Evolutionary conservation across 2,888 invertebrate species (phyloP), one percentile per base, ranked within the genome.

Genomic region (Odiellus spinosus): DNA sequence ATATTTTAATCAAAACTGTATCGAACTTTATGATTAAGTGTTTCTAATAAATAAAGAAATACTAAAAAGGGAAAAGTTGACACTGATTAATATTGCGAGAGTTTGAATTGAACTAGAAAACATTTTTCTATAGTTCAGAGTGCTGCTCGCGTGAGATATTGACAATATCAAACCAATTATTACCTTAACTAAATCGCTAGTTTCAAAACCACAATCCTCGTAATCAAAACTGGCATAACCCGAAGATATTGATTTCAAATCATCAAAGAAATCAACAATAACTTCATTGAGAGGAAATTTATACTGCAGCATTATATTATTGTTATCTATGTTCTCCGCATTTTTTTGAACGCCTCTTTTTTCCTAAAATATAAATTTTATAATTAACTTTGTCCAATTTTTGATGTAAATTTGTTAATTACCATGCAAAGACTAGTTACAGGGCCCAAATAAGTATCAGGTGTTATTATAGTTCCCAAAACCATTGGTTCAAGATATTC

Each of bases 191-290:
- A 96, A 70, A 49, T 78, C 70, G 51, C 90, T 52, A 64, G 62
- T 61, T 54, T 82, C 76, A 65, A 82, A 96, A 2, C 86, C 93
- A 59, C 76, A 67, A 62, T 87, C 82, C 65, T 90, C 87, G 61
- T 91, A 91, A 66, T 88, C 88, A 63, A 91, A 91, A 63, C 86
- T 86, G 1, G 91, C 96, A 69, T 88, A 96, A 26, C 96, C 96
- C 0, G 91, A 91, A 3, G 85, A 82, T 15, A 86, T 59, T 12
- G 83, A 80, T 67, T 96, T 96, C 2, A 95, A 69, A 3, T 75
- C 73, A 63, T 96, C 95, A 62, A 91, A 91, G 65, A 98, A 96
- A 66, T 96, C 93, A 8, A 91, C 68, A 12, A 96, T 80, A 20
- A 96, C 82, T 73, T 98, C 96, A 57, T 82, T 85, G 5, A 98